phyloP scores from a whole-genome alignment of 2,888 invertebrate species.

The Andrena marginata region DNA sequence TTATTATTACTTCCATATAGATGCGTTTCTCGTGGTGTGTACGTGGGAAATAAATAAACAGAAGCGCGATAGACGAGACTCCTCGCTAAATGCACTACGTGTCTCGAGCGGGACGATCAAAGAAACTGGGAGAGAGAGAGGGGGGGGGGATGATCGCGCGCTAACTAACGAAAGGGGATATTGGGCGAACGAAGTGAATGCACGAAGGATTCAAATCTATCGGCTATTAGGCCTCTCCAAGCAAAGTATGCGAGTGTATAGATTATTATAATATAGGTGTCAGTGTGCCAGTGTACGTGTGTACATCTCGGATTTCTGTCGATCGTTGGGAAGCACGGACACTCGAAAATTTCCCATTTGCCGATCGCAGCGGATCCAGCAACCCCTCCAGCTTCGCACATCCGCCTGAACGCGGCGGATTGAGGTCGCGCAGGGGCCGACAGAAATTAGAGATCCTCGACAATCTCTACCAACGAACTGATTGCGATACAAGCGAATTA shows the following conservation, averaged over 20 bases:
- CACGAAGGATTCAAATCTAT: conserved; percentile 54
- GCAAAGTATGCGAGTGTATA: conserved; percentile 59
- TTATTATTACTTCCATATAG: conserved; percentile 68
- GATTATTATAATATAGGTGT: conserved; percentile 41
- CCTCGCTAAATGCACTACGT: conserved; percentile 24
- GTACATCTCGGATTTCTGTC: conserved; percentile 41
- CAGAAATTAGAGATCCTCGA: conserved; percentile 31
- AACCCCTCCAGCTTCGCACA: background rate
- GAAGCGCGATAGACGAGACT: conserved; percentile 31
- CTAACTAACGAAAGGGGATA: conserved; percentile 17
- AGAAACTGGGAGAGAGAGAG: background rate
- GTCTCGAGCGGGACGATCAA: conserved; percentile 23
- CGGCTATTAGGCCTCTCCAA: conserved; percentile 70
- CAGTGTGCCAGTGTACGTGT: conserved; percentile 10
- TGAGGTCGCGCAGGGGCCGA: conserved; percentile 3
- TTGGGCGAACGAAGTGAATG: conserved; percentile 42
- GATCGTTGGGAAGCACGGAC: conserved; percentile 33
- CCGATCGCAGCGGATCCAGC: background rate
- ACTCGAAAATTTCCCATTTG: background rate
- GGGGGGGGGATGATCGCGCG: background rate
- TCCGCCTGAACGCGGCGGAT: background rate
- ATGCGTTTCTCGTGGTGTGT: conserved; percentile 52
- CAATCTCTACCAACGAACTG: conserved; percentile 40
- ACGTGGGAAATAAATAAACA: conserved; percentile 61
- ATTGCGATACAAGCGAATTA: conserved; percentile 48